These are phyloP conservation scores for Drosophila ficusphila DNA, from an alignment of 1,140 invertebrate species.

Conservation along the genomic window DNA sequence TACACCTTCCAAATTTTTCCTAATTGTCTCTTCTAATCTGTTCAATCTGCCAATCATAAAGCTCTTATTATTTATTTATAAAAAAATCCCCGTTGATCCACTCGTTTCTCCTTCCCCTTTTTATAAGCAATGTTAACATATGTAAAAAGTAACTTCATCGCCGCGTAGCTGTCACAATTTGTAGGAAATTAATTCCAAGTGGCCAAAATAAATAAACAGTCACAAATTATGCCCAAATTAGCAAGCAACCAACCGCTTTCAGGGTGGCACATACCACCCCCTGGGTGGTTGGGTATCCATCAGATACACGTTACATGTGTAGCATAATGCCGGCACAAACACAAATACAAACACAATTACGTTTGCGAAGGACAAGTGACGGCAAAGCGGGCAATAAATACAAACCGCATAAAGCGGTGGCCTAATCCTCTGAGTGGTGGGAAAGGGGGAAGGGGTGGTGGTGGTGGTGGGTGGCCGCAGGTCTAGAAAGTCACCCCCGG, in stretches of 20 bases:
- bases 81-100: neutral
- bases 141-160: constrained; percentile 65
- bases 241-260: constrained; percentile 73
- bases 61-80: neutral
- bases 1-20: no score
- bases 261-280: constrained; percentile 36
- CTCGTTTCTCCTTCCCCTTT: no score
- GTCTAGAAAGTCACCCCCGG: constrained; percentile 50
- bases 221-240: constrained; percentile 84
- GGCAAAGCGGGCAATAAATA: constrained; percentile 77
- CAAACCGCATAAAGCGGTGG: constrained; percentile 82
- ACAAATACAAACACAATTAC: constrained; percentile 62
- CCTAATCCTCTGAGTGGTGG: constrained; percentile 58
- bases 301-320: constrained; percentile 81
- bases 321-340: constrained; percentile 23
- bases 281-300: constrained; percentile 55
- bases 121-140: constrained; percentile 66
- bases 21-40: neutral
- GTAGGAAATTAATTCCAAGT: constrained; percentile 71
- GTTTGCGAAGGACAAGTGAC: constrained; percentile 59
- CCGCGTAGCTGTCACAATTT: constrained; percentile 47
- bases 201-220: constrained; percentile 77
- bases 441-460: no score
- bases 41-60: no score
- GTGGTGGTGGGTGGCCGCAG: neutral